Evolutionary conservation across 2,888 invertebrate species (phyloP).

Genomic region (Hermaeophaga mercurialis): DNA sequence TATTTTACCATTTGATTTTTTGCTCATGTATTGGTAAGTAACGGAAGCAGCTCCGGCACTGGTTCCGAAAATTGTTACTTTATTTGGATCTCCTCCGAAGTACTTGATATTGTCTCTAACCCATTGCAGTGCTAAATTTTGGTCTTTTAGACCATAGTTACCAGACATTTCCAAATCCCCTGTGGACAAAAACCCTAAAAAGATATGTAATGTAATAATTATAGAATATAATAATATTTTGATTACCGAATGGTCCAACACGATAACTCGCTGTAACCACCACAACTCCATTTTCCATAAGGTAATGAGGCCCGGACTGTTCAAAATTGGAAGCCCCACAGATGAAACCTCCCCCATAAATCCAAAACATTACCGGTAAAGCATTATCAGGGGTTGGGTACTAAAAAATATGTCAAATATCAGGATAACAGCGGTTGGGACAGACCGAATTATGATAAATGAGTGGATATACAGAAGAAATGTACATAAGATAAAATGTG

Average conservation of each 20-base stretch:
- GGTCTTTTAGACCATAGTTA: slow-evolving; percentile 44
- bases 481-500: not conserved
- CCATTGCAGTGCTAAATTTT: slow-evolving; percentile 42
- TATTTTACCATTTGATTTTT: slow-evolving; percentile 33
- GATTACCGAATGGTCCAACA: not conserved
- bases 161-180: slow-evolving; percentile 41
- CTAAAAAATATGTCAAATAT: not conserved
- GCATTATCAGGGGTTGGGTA: not conserved
- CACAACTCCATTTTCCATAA: slow-evolving; percentile 49
- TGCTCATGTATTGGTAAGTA: slow-evolving; percentile 36
- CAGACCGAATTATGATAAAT: no score
- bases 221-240: no score
- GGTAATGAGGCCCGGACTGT: slow-evolving; percentile 47
- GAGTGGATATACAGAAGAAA: no score
- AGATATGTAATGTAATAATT: no score
- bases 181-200: slow-evolving; percentile 41
- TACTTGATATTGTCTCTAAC: slow-evolving; percentile 38
- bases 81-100: slow-evolving; percentile 43
- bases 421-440: no score
- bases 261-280: slow-evolving; percentile 15
- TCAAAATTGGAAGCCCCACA: slow-evolving; percentile 44
- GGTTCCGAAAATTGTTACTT: slow-evolving; percentile 42
- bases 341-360: slow-evolving; percentile 56
- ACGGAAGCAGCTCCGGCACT: slow-evolving; percentile 42
- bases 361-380: slow-evolving; percentile 53